phyloP scores from a whole-genome alignment of 2,113 vertebrate genomes.

The Ammodytes dubius region DNA sequence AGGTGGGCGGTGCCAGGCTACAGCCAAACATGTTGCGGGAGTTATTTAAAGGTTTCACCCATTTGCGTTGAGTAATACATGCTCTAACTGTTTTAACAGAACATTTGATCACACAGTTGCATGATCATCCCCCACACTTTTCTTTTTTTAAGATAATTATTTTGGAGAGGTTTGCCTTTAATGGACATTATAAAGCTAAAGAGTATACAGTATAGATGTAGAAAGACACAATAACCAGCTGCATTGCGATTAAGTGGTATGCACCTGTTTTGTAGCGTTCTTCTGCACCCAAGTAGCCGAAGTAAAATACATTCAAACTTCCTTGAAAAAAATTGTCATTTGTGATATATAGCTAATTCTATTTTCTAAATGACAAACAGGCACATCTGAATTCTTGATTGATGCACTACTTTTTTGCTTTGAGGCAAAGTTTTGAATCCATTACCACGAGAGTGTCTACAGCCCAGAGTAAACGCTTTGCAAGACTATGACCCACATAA shows the following conservation, averaged over 20 bases:
- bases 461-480: constrained; percentile 37
- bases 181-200: too few species aligned
- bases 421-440: constrained; percentile 7
- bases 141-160: too few species aligned
- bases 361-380: background rate
- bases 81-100: background rate
- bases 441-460: constrained; percentile 17
- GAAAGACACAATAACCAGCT: too few species aligned
- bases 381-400: background rate
- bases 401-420: background rate
- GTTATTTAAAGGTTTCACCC: background rate
- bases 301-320: background rate
- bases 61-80: background rate
- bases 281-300: background rate
- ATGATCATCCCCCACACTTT: background rate
- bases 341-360: background rate
- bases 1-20: too few species aligned
- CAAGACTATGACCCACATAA: constrained; percentile 53
- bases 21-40: background rate
- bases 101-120: background rate
- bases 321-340: background rate
- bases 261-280: background rate
- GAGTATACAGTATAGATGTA: too few species aligned
- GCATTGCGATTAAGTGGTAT: too few species aligned
- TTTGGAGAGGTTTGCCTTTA: too few species aligned